Base-by-base conservation (phyloP, 2,113 vertebrate species). In the Muntiacus reevesi region DNA sequence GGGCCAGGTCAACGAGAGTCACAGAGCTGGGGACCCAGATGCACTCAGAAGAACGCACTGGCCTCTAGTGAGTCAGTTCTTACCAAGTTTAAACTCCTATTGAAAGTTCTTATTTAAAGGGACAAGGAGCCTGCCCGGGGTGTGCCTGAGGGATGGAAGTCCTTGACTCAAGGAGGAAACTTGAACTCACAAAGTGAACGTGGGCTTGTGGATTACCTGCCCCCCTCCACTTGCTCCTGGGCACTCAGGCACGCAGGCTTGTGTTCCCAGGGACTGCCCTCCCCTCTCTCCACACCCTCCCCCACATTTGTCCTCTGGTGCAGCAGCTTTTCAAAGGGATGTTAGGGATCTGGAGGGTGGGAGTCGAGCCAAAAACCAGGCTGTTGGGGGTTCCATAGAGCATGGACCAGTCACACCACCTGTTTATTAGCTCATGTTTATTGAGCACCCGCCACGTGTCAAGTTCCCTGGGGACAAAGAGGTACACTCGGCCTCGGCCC, bases 111-210 rank as follows among this genome's bases (percentile, higher is more conserved):
- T 60, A 11, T 43, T 47, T 67, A 6, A 23, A 43, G 52, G 13
- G 55, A 60, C 30, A 47, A 15, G 89, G 16, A 74, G 16, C 7
- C 33, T 21, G 50, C 10, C 45, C 8, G 0, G 3, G 15, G 67
- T 13, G 28, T 52, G 40, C 86, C 23, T 3, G 2, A 27, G 5
- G 8, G 16, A 30, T 13, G 8, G 23, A 28, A 57, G 62, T 40
- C 47, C 28, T 25, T 10, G n/a, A 33, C 21, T 7, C 60, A 33
- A 52, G 57, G 50, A 50, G 67, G 87, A 78, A 81, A 33, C 12
- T 1, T 76, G 62, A 36, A 13, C 15, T 59, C 36, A 7, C 1
- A 0, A 0, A 21, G 33, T 9, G 43, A 40, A 4, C 0, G 2
- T 54, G 8, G 43, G 7, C 40, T 11, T 10, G 19, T 2, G 12